A percentile compares a stretch with the other conserved stretches of the same genome.
These are phyloP conservation scores for Drosophila sechellia DNA, from an alignment of 1,140 invertebrate genomes.

Conservation along the genomic window DNA sequence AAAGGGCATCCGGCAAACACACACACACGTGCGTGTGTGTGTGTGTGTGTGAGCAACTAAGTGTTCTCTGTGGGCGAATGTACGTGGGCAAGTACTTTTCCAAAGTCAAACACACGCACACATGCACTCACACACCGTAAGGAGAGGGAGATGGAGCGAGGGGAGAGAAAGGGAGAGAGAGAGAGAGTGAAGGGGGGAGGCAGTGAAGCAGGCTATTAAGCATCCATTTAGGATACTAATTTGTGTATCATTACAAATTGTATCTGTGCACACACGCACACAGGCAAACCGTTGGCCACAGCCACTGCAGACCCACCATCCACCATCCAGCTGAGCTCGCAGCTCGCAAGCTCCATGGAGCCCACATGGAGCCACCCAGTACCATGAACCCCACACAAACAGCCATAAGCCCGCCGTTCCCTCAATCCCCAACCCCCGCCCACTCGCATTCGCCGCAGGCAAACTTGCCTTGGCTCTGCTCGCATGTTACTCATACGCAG, in stretches of 20 bases:
- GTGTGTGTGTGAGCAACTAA: constrained; percentile 10
- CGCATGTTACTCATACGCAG: constrained; percentile 69
- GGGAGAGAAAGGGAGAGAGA: neutral
- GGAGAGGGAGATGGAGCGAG: neutral
- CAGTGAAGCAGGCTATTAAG: constrained; percentile 73
- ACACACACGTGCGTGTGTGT: neutral
- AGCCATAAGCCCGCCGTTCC: neutral
- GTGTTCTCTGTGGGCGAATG: constrained; percentile 6
- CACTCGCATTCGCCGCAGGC: neutral
- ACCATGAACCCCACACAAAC: neutral
- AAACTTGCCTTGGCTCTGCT: constrained; percentile 17
- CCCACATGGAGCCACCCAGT: neutral
- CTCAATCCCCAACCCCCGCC: neutral
- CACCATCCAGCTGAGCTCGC: neutral
- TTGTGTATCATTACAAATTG: constrained; percentile 84
- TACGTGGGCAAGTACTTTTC: constrained; percentile 15
- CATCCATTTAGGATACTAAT: constrained; percentile 84
- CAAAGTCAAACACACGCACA: constrained; percentile 32
- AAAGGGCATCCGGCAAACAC: constrained; percentile 3
- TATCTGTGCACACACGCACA: constrained; percentile 59
- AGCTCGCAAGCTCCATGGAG: neutral
- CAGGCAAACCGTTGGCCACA: constrained; percentile 34
- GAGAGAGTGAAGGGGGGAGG: neutral
- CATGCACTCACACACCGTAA: constrained; percentile 3
- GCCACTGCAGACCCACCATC: constrained; percentile 20